These are phyloP conservation scores for Tapera naevia DNA, from an alignment of 2,797 vertebrate species.

Conservation along the genomic window DNA sequence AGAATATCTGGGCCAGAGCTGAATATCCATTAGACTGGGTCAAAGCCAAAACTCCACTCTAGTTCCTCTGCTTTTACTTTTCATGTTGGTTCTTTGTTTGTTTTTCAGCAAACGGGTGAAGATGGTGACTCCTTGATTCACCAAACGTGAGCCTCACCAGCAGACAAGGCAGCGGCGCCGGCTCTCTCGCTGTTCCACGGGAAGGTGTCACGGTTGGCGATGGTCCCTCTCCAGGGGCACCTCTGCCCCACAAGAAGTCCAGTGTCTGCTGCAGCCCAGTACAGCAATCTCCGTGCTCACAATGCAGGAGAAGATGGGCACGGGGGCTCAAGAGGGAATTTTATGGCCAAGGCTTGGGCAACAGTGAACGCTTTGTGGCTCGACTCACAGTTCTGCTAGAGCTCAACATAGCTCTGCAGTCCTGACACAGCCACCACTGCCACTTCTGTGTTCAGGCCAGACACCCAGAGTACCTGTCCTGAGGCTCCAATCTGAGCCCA, in stretches of 20 bases:
- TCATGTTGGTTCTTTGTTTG: rapidly evolving
- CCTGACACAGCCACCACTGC: not conserved
- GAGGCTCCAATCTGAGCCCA: not conserved
- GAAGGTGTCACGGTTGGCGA: rapidly evolving
- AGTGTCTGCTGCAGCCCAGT: rapidly evolving
- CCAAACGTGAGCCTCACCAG: rapidly evolving
- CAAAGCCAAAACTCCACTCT: not conserved
- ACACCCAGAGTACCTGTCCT: rapidly evolving
- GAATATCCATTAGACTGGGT: constrained; percentile 1
- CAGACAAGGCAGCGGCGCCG: not conserved
- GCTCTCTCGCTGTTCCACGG: rapidly evolving
- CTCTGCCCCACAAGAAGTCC: not conserved
- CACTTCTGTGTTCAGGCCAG: not conserved
- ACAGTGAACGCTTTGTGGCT: not conserved
- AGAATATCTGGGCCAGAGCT: constrained; percentile 3
- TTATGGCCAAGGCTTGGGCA: not conserved
- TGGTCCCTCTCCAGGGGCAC: not conserved
- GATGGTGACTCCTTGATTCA: not conserved
- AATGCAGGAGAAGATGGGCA: not conserved
- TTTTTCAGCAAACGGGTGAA: not conserved
- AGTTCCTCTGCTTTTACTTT: not conserved
- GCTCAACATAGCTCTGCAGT: rapidly evolving
- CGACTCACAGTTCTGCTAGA: not conserved
- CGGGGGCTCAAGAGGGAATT: not conserved
- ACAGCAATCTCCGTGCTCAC: rapidly evolving